phyloP scores from a whole-genome alignment of 2,113 vertebrate genomes.

The Dicrurus megarhynchus region DNA sequence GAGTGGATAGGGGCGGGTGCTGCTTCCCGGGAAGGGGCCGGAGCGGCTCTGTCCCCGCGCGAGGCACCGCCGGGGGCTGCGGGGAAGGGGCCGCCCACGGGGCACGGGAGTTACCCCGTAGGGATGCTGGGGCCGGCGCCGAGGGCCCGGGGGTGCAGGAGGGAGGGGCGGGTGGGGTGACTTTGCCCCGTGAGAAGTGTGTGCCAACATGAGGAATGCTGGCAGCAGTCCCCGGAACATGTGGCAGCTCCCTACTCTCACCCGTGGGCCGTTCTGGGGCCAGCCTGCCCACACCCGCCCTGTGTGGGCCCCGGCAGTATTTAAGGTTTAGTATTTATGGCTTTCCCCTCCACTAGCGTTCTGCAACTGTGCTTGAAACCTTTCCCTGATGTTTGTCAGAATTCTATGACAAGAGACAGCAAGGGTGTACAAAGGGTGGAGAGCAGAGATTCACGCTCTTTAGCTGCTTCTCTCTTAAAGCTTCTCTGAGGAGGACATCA shows the following conservation, averaged over 20 bases:
- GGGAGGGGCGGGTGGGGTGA: neutral
- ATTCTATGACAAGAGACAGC: neutral
- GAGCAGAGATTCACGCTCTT: neutral
- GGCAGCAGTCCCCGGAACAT: neutral
- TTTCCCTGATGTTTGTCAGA: neutral
- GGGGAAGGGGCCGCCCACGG: neutral
- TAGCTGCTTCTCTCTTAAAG: neutral
- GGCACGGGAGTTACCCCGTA: too few species aligned
- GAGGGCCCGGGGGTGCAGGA: neutral
- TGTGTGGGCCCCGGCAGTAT: neutral
- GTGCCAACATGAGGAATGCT: neutral
- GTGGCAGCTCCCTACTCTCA: neutral
- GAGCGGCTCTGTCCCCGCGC: neutral
- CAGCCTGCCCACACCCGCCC: neutral
- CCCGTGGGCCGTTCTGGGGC: neutral
- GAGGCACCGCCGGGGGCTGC: too few species aligned
- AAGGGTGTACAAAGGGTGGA: neutral
- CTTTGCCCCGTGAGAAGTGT: neutral
- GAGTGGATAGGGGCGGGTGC: neutral
- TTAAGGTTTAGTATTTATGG: neutral
- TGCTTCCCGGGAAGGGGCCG: neutral
- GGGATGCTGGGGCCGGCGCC: neutral
- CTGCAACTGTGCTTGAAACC: neutral
- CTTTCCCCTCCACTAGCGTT: neutral
- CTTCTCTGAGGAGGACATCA: neutral